Percentiles rank a stretch among this genome's conserved stretches.
These are phyloP conservation scores for Mus musculus DNA, from an alignment of 2,113 vertebrate genomes.

Conservation along the genomic window GRCm39 chr4:46114501-46115000, in stretches of 20 bases:
- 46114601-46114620: conserved; percentile 52
- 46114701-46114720: conserved; percentile 58
- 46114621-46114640: conserved; percentile 58
- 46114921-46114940: conserved; percentile 62
- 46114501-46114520: conserved; percentile 84
- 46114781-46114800: conserved; percentile 75
- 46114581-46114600: conserved; percentile 75
- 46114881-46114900: conserved; percentile 58
- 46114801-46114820: conserved; percentile 69
- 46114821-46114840: conserved; percentile 65
- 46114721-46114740: conserved; percentile 64
- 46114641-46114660: conserved; percentile 68
- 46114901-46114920: conserved; percentile 78
- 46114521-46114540: conserved; percentile 84
- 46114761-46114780: conserved; percentile 85
- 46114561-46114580: conserved; percentile 83
- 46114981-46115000: conserved; percentile 59
- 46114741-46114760: conserved; percentile 74
- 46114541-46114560: conserved; percentile 84
- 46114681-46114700: conserved; percentile 55
- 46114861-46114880: conserved; percentile 57
- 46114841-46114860: conserved; percentile 70
- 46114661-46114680: conserved; percentile 63
- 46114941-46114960: background rate
- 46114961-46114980: conserved; percentile 1